A percentile compares a stretch with the other conserved stretches of the same genome.
Conservation (phyloP, 2,888 invertebrate species). For the Euspilapteryx auroguttella region DNA sequence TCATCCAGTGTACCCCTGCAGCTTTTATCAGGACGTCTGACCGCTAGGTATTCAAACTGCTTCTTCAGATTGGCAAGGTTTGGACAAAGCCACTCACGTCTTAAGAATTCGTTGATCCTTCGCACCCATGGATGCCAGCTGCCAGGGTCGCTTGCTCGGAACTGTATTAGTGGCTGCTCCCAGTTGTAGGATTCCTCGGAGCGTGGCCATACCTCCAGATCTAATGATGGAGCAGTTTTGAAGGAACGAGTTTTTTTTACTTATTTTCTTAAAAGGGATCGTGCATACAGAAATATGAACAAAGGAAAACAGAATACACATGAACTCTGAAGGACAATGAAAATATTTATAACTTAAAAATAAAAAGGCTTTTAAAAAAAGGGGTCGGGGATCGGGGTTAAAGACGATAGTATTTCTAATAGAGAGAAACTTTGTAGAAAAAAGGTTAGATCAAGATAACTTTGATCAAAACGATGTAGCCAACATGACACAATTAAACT, state of each 20-base stretch:
- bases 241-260: neutral
- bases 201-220: constrained; percentile 45
- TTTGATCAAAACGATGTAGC: no score
- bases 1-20: neutral
- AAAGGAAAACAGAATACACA: no score
- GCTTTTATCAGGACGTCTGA: no score
- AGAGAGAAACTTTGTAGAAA: no score
- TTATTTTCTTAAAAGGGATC: neutral
- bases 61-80: neutral
- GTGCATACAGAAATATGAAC: neutral
- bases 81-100: constrained; percentile 14
- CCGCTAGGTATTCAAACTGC: no score
- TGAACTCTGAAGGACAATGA: no score
- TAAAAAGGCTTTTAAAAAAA: no score
- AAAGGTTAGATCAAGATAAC: no score
- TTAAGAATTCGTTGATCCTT: constrained; percentile 39
- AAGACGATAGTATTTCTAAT: no score
- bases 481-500: no score
- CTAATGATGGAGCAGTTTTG: constrained; percentile 12
- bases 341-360: no score
- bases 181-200: constrained; percentile 30
- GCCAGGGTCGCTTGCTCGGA: constrained; percentile 32
- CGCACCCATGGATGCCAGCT: constrained; percentile 46
- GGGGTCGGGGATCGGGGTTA: no score
- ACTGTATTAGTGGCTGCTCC: constrained; percentile 42